phyloP scores from a whole-genome alignment of 1,140 invertebrate species.

The Hypsibius dujardini region DNA sequence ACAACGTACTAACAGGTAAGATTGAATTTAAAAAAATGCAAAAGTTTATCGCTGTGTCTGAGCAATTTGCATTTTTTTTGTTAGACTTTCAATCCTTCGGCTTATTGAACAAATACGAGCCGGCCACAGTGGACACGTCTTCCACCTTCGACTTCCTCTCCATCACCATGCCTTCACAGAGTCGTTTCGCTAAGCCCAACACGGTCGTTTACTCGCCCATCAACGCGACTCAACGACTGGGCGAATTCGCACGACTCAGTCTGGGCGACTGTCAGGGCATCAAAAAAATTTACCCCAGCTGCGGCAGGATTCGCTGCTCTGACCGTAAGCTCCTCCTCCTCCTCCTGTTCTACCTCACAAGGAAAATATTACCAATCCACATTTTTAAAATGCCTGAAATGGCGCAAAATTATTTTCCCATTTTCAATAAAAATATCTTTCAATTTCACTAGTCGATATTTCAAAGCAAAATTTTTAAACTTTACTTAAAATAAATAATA shows the following conservation, averaged over 20 bases:
- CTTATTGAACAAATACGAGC: neutral
- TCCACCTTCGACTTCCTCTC: conserved; percentile 8
- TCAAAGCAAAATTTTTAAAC: too few species aligned
- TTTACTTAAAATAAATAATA: too few species aligned
- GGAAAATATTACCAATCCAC: too few species aligned
- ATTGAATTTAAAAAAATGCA: neutral
- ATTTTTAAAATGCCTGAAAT: too few species aligned
- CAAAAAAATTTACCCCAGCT: neutral
- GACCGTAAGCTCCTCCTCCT: conserved; percentile 5
- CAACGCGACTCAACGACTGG: neutral
- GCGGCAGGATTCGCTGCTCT: neutral
- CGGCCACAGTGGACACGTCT: neutral
- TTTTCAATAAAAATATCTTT: too few species aligned
- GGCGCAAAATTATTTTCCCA: too few species aligned
- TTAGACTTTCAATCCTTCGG: neutral
- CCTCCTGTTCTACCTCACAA: too few species aligned
- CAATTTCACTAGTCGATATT: too few species aligned
- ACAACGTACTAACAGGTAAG: neutral
- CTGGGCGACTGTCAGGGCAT: neutral
- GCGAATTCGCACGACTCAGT: neutral
- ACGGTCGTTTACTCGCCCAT: neutral
- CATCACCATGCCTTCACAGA: conserved; percentile 6
- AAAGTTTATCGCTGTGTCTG: neutral
- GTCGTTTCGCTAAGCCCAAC: neutral
- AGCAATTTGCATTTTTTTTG: conserved; percentile 1